A percentile compares a stretch with the other conserved stretches of the same genome.
phyloP scores from a whole-genome alignment of 2,113 vertebrate species.

The Psettodes erumei region DNA sequence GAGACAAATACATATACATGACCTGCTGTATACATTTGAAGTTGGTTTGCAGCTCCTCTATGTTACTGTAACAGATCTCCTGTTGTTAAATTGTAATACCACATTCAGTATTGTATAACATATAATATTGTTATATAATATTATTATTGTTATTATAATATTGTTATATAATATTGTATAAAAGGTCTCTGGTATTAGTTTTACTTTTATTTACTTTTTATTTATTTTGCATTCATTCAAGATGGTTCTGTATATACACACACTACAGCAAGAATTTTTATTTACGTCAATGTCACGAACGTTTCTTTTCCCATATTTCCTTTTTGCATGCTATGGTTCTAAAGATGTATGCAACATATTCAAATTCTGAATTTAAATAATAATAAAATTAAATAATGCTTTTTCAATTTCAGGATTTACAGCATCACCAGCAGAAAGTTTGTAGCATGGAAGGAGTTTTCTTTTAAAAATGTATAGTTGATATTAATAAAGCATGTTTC shows the following conservation, averaged over 20 bases:
- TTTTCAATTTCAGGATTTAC: background rate
- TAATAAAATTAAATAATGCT: background rate
- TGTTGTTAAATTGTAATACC: constrained; percentile 8
- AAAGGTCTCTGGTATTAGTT: no score
- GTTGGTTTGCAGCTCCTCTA: constrained; percentile 2
- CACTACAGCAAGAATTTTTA: background rate
- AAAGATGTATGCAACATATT: background rate
- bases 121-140: background rate
- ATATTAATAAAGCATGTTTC: constrained; percentile 5
- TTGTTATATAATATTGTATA: no score
- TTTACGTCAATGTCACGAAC: background rate
- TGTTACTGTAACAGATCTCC: constrained; percentile 2
- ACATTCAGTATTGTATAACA: no score
- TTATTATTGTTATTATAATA: no score
- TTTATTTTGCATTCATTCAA: background rate
- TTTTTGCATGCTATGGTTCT: background rate
- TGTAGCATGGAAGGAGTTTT: background rate
- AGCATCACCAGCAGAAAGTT: background rate
- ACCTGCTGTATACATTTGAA: constrained; percentile 55
- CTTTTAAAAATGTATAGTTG: background rate
- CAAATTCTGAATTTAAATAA: background rate
- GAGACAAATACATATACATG: constrained; percentile 63
- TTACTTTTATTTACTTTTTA: no score
- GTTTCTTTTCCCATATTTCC: background rate
- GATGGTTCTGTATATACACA: background rate